A percentile compares a stretch with the other conserved stretches of the same genome.
phyloP scores from a whole-genome alignment of 2,113 vertebrate species.

The Oryzias javanicus region DNA sequence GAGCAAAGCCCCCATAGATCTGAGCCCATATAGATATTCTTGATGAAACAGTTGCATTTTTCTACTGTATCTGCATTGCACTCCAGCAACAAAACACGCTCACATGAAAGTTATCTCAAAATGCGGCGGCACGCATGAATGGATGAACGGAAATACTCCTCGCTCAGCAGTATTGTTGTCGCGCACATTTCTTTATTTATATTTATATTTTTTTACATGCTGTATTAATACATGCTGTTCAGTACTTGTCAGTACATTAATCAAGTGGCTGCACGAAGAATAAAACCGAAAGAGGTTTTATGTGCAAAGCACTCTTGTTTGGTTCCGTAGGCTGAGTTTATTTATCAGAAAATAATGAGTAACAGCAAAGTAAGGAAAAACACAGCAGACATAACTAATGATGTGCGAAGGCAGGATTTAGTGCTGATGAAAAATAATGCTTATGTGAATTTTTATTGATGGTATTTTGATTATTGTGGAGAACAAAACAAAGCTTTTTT shows the following conservation, averaged over 20 bases:
- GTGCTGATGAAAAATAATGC: not conserved
- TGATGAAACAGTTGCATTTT: slow-evolving; percentile 27
- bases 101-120: not conserved
- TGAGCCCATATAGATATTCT: slow-evolving; percentile 34
- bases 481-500: too few species aligned
- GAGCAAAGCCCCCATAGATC: slow-evolving; percentile 29
- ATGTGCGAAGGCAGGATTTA: not conserved
- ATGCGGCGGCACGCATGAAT: slow-evolving; percentile 1
- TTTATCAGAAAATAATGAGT: slow-evolving; percentile 1
- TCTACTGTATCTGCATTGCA: slow-evolving; percentile 14
- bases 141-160: not conserved
- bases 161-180: not conserved
- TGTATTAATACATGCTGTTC: slow-evolving; percentile 10
- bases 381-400: not conserved
- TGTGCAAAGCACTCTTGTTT: not conserved
- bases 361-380: not conserved
- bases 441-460: not conserved
- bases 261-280: slow-evolving; percentile 8
- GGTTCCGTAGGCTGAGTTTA: too few species aligned
- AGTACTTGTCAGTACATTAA: slow-evolving; percentile 16
- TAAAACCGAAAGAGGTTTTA: not conserved
- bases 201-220: not conserved
- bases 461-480: not conserved
- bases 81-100: slow-evolving; percentile 7
- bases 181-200: not conserved